These are phyloP conservation scores for Elanoides forficatus DNA, from an alignment of 2,113 vertebrate genomes.

Conservation along the genomic window DNA sequence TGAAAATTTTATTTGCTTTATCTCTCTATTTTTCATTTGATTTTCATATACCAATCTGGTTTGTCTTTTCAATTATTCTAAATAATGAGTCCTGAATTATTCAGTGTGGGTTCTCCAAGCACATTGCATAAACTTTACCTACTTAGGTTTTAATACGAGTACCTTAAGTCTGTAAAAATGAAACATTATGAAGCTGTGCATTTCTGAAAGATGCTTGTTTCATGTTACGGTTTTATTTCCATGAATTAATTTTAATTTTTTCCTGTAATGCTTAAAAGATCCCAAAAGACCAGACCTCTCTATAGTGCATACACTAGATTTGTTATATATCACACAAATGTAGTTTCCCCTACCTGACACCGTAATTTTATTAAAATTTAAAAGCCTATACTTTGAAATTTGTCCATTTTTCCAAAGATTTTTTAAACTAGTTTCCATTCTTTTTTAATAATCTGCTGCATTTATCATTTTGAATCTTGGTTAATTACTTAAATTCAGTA, in stretches of 20 bases:
- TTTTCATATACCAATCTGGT: background rate
- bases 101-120: background rate
- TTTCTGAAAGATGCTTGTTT: background rate
- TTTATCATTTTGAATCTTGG: background rate
- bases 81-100: background rate
- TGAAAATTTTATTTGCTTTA: background rate
- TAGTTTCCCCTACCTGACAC: background rate
- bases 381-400: background rate
- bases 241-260: background rate
- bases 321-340: background rate
- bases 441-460: background rate
- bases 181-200: background rate
- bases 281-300: background rate
- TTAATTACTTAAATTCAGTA: background rate
- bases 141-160: background rate
- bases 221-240: background rate
- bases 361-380: background rate
- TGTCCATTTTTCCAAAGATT: background rate
- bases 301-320: background rate
- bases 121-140: background rate
- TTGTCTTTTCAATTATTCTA: background rate
- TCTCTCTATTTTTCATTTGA: background rate
- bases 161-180: background rate
- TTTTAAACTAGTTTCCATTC: background rate
- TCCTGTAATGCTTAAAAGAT: background rate